phyloP scores from a whole-genome alignment of 1,140 invertebrate species.

The Pogonomyrmex californicus region DNA sequence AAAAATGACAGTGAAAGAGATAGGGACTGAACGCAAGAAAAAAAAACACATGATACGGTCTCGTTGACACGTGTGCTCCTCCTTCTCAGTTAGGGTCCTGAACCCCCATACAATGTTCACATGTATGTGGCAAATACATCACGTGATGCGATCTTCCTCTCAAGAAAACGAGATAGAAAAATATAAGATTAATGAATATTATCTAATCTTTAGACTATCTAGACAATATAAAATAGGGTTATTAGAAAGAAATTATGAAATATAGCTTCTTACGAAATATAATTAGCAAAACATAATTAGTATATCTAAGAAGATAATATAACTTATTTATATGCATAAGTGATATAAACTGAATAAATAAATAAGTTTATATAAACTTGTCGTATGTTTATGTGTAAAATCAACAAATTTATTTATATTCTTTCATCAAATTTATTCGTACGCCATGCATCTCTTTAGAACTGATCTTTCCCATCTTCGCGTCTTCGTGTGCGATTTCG shows the following conservation, averaged over 20 bases:
- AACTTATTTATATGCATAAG: not conserved
- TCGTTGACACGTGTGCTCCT: not conserved
- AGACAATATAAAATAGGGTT: not conserved
- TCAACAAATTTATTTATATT: not conserved
- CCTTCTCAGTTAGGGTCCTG: conserved; percentile 60
- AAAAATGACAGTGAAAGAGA: not conserved
- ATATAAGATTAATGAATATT: not conserved
- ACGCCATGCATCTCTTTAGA: not conserved
- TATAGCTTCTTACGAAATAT: not conserved
- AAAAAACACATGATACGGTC: conserved; percentile 22
- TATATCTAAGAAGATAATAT: not conserved
- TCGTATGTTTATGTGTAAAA: not conserved
- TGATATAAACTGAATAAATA: not conserved
- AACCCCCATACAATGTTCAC: conserved; percentile 48
- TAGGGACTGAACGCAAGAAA: not conserved
- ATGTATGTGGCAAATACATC: not conserved
- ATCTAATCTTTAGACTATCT: not conserved
- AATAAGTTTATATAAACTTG: conserved; percentile 17
- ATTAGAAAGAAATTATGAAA: not conserved
- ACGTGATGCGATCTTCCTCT: not conserved
- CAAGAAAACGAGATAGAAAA: conserved; percentile 1
- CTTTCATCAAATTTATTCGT: conserved; percentile 3
- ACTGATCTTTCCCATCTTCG: not conserved
- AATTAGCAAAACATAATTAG: not conserved
- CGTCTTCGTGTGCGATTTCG: conserved; percentile 30